Base-by-base conservation (phyloP, 2,113 vertebrate species). In the Spheniscus mendiculus region DNA sequence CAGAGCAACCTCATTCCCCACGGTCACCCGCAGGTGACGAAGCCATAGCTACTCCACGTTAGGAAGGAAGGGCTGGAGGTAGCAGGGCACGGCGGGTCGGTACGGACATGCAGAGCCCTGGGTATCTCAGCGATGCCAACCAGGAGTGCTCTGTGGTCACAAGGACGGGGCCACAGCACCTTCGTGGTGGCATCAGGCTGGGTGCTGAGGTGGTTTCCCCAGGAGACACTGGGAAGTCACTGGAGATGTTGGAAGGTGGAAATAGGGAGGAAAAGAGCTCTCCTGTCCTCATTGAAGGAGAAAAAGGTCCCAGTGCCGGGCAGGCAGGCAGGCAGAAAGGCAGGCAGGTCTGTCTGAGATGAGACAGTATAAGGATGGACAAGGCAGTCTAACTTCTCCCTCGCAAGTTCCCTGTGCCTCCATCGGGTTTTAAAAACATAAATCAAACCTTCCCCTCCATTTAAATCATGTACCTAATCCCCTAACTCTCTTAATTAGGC, bases 401-500 rank as follows among this genome's bases (percentile, higher is more conserved):
- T 61, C 5, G 0, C 44, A 19, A 4, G 29, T 50, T 94, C 53
- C 53, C 61, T 79, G 34, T 81, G 70, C 78, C 71, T 91, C 81
- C n/a, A 42, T 11, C 7, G 34, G 86, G 90, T 97, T 96, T 96
- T 84, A 85, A 84, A 97, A 92, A 91, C 63, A 92, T 74, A 96
- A 94, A 94, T 95, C 92, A 83, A 93, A 69, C 80, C 94, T 90
- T 79, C 25, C 52, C 50, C 77, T 86, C 93, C 84, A 91, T 97
- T 95, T 96, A 95, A 95, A 96, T 96, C 36, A 38, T 29, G 36
- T 87, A 38, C 69, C 97, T 98, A 98, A 98, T 98, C 98, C 95
- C 73, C 88, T 87, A 94, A 95, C 97, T 98, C 97, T 92, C 89
- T 93, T 98, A 98, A 98, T 98, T 97, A 98, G 97, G 98, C 93